phyloP scores from a whole-genome alignment of 2,888 invertebrate genomes.

The Vanessa cardui region DNA sequence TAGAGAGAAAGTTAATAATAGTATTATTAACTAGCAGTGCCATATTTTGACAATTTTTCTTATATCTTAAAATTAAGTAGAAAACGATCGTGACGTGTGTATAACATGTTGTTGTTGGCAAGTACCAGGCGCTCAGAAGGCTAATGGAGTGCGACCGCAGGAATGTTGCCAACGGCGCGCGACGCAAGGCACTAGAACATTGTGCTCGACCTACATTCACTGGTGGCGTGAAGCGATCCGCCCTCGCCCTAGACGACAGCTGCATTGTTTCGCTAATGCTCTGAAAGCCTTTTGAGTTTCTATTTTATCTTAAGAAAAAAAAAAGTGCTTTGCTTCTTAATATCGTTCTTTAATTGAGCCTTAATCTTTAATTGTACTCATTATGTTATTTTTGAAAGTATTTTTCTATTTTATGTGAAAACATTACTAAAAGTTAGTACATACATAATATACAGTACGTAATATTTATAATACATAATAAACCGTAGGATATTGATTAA shows the following conservation, averaged over 20 bases:
- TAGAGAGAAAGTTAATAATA: no score
- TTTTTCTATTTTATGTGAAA: no score
- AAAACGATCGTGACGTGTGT: slow-evolving; percentile 4
- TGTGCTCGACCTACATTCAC: slow-evolving; percentile 36
- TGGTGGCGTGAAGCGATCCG: slow-evolving; percentile 17
- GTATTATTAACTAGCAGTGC: background rate
- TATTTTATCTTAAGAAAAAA: slow-evolving; percentile 3
- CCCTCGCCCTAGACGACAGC: slow-evolving; percentile 27
- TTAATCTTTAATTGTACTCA: no score
- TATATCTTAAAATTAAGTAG: background rate
- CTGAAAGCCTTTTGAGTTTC: slow-evolving; percentile 15
- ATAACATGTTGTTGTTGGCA: slow-evolving; percentile 10
- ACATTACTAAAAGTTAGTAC: no score
- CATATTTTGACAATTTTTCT: background rate
- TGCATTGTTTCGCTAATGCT: slow-evolving; percentile 26
- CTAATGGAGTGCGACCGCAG: slow-evolving; percentile 36
- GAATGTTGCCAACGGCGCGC: slow-evolving; percentile 37
- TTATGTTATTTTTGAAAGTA: no score
- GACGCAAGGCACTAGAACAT: slow-evolving; percentile 28
- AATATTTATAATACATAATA: no score
- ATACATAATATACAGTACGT: no score
- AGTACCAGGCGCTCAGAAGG: slow-evolving; percentile 19
- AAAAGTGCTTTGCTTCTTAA: slow-evolving; percentile 3
- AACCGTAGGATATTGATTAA: no score
- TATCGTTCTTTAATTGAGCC: no score